Percentiles rank a stretch among this genome's conserved stretches.
Evolutionary conservation across 2,888 invertebrate species (phyloP).

Genomic region (Chrysolina oricalcia): DNA sequence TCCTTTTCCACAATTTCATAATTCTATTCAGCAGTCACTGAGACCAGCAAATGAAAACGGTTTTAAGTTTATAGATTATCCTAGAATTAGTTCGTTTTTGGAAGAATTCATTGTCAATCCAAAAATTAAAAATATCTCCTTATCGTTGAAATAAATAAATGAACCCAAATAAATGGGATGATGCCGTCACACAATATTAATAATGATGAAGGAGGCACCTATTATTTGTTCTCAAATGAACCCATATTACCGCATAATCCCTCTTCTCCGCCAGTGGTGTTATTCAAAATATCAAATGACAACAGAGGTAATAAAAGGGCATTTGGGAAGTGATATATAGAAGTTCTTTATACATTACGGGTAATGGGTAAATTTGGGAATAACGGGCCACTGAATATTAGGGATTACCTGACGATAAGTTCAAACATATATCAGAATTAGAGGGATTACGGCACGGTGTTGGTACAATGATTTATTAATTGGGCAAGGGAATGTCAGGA

Average conservation of each 20-base stretch:
- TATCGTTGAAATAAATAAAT: too few relatives aligned
- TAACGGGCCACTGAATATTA: constrained; percentile 60
- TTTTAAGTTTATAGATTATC: too few relatives aligned
- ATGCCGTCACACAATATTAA: too few relatives aligned
- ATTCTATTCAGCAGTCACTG: too few relatives aligned
- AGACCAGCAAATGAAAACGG: too few relatives aligned
- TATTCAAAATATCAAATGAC: constrained; percentile 41
- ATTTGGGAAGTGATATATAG: constrained; percentile 61
- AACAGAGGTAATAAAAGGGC: constrained; percentile 55
- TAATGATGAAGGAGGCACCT: too few relatives aligned
- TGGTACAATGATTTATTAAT: constrained; percentile 52
- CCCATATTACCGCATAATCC: neutral
- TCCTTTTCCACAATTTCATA: too few relatives aligned
- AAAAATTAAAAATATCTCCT: too few relatives aligned
- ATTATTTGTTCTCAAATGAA: neutral
- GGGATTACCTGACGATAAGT: constrained; percentile 63
- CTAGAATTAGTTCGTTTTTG: too few relatives aligned
- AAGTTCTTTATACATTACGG: constrained; percentile 58
- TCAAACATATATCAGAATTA: constrained; percentile 62
- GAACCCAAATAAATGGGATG: too few relatives aligned
- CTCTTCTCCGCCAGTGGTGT: constrained; percentile 19
- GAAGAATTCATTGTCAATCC: too few relatives aligned
- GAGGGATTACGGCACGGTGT: constrained; percentile 55
- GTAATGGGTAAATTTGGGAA: constrained; percentile 59
- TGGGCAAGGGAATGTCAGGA: constrained; percentile 41